Evolutionary conservation across 2,888 invertebrate species (phyloP).

Genomic region (Bugulina stolonifera): DNA sequence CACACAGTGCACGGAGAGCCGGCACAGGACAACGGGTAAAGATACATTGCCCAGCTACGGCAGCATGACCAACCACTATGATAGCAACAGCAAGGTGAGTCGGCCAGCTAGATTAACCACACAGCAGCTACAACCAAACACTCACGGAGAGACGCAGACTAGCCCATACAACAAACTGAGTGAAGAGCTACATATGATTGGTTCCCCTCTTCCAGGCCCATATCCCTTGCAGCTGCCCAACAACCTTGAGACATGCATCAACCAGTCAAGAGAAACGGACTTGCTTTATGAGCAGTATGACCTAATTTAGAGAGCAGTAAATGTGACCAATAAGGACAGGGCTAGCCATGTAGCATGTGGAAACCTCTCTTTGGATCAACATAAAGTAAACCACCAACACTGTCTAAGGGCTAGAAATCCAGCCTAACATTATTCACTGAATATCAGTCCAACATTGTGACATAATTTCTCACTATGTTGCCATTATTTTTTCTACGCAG

Average conservation of each 20-base stretch:
- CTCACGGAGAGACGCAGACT: background rate
- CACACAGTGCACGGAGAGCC: background rate
- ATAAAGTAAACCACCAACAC: no score
- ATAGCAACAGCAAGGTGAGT: background rate
- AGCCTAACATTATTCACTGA: no score
- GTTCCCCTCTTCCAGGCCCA: background rate
- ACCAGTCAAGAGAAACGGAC: slow-evolving; percentile 22
- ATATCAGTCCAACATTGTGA: no score
- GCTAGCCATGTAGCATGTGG: no score
- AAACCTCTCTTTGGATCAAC: no score
- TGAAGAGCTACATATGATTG: slow-evolving; percentile 11
- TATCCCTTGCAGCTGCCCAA: background rate
- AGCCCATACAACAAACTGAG: slow-evolving; percentile 2
- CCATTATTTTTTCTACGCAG: no score
- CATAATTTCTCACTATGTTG: no score
- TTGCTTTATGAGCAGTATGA: background rate
- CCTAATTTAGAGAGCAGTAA: no score
- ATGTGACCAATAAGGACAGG: no score
- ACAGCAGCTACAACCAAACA: background rate
- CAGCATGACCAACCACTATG: background rate
- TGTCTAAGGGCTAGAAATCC: no score
- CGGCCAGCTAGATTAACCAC: background rate
- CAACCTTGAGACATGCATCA: background rate
- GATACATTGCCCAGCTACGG: background rate
- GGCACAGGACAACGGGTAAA: background rate